Evolutionary conservation across 2,797 vertebrate genomes (phyloP).

Genomic region (Myripristis jacobus): DNA sequence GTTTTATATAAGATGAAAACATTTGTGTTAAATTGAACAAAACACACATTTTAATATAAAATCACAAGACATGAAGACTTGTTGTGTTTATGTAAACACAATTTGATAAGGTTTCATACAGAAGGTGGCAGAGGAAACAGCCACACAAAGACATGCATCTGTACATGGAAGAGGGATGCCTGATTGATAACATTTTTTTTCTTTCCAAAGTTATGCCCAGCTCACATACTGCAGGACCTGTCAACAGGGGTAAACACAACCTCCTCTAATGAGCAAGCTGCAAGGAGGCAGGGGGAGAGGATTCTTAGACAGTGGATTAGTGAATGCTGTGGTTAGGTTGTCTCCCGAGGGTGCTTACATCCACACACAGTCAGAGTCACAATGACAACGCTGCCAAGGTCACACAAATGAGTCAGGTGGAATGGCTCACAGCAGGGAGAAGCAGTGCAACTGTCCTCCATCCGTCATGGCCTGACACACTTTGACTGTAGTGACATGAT

Average conservation of each 20-base stretch:
- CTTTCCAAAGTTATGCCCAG: conserved; percentile 80
- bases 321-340: conserved; percentile 45
- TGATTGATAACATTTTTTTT: conserved; percentile 80
- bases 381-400: conserved; percentile 73
- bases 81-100: conserved; percentile 22
- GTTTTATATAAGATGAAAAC: neutral
- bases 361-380: conserved; percentile 63
- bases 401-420: conserved; percentile 79
- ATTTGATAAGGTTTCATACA: conserved; percentile 33
- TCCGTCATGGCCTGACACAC: conserved; percentile 54
- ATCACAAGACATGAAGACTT: neutral
- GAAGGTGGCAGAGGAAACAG: conserved; percentile 19
- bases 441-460: conserved; percentile 57
- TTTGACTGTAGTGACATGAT: conserved; percentile 51
- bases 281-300: conserved; percentile 41
- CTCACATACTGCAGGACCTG: conserved; percentile 81
- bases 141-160: conserved; percentile 37
- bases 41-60: too few species aligned
- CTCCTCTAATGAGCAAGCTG: conserved; percentile 68
- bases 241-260: conserved; percentile 62
- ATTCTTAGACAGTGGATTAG: conserved; percentile 58
- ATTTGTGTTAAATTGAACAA: too few species aligned
- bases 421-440: conserved; percentile 60
- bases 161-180: conserved; percentile 65
- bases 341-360: conserved; percentile 69